phyloP scores from a whole-genome alignment of 1,140 invertebrate species.

The Pantala flavescens region DNA sequence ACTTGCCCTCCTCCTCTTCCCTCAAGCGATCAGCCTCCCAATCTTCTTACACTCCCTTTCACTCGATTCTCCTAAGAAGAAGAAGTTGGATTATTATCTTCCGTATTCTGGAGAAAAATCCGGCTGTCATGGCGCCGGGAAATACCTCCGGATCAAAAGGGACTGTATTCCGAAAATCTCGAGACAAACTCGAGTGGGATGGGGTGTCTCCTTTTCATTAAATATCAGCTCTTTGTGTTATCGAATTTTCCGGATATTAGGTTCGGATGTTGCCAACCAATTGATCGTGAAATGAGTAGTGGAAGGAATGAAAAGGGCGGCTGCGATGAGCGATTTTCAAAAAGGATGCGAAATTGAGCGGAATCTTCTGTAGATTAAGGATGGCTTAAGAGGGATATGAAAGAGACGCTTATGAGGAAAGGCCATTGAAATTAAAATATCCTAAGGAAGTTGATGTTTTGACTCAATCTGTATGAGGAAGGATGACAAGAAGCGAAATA shows the following conservation, averaged over 20 bases:
- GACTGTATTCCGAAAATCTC: neutral
- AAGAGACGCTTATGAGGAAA: too few species aligned
- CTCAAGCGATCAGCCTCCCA: too few species aligned
- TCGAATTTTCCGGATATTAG: conserved; percentile 3
- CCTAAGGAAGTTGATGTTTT: too few species aligned
- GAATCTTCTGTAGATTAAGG: too few species aligned
- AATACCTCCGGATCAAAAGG: neutral
- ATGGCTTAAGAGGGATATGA: too few species aligned
- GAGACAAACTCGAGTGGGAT: neutral
- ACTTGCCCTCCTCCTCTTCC: neutral
- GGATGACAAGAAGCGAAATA: too few species aligned
- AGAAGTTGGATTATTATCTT: neutral
- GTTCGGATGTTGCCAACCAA: neutral
- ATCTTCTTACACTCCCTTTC: neutral
- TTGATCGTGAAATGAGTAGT: too few species aligned
- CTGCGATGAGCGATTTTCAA: too few species aligned
- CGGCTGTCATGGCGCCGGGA: neutral
- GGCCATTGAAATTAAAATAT: too few species aligned
- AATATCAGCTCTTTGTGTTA: neutral
- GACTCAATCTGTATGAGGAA: too few species aligned
- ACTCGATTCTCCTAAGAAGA: neutral
- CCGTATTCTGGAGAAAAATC: neutral
- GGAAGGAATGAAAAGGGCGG: too few species aligned
- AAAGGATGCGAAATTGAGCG: too few species aligned
- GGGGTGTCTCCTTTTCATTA: neutral